These are phyloP conservation scores for Darevskia nairensis DNA, from an alignment of 2,797 vertebrate genomes.

Conservation along the genomic window DNA sequence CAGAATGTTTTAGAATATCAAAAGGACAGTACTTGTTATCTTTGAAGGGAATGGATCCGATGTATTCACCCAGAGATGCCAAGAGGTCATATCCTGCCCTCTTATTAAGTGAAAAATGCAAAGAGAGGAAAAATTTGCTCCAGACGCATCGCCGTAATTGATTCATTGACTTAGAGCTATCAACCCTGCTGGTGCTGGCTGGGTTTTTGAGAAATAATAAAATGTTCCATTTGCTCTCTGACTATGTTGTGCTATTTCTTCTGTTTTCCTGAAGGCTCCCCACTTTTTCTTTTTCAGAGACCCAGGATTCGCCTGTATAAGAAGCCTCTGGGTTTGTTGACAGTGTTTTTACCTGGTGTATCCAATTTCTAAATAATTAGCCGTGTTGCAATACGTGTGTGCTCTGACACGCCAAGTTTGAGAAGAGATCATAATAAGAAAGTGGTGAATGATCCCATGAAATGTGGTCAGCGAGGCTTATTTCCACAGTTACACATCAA, in stretches of 20 bases:
- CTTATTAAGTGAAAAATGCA: neutral
- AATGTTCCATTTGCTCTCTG: conserved; percentile 21
- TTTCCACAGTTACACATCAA: fast-evolving
- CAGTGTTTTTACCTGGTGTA: neutral
- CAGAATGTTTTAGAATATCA: neutral
- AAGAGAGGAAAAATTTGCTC: neutral
- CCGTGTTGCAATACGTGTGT: neutral
- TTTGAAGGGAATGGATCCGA: neutral
- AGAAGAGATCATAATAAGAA: fast-evolving
- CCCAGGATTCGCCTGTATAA: neutral
- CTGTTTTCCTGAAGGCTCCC: neutral
- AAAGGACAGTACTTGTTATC: neutral
- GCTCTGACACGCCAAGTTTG: neutral
- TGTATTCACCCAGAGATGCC: neutral
- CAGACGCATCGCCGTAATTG: conserved; percentile 36
- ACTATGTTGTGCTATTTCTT: neutral
- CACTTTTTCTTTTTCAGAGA: neutral
- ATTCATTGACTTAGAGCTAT: neutral
- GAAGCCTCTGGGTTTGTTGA: neutral
- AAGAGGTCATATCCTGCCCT: neutral
- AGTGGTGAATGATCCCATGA: neutral
- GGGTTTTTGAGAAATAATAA: conserved; percentile 1
- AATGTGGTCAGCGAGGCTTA: neutral
- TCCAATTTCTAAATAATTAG: conserved; percentile 11
- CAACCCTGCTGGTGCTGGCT: conserved; percentile 4